Evolutionary conservation across 2,113 vertebrate genomes (phyloP).

Genomic region (Herpailurus yagouaroundi): DNA sequence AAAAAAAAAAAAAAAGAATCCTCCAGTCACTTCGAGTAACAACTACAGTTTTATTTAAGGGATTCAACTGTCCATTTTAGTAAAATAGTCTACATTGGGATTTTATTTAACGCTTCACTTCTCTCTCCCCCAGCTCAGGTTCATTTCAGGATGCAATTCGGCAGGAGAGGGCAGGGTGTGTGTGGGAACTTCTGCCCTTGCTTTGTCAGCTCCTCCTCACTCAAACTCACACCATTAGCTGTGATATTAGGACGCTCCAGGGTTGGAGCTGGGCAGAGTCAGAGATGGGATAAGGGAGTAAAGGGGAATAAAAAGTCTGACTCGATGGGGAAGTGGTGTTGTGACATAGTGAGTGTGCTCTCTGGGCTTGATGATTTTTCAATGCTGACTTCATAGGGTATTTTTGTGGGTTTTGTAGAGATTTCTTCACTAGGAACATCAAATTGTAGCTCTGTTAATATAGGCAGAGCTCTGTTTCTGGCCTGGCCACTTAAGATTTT

Average conservation of each 20-base stretch:
- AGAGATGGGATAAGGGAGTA: neutral
- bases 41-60: neutral
- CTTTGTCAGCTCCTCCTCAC: neutral
- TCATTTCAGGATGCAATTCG: neutral
- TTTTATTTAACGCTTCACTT: neutral
- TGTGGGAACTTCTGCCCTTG: neutral
- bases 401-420: neutral
- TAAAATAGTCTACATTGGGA: neutral
- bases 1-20: neutral
- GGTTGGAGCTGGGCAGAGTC: neutral
- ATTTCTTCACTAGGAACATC: neutral
- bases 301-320: neutral
- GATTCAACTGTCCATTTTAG: neutral
- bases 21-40: neutral
- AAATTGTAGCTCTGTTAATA: neutral
- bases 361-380: neutral
- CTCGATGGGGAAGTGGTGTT: accelerated
- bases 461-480: neutral
- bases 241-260: neutral
- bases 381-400: neutral
- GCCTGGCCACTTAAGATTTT: neutral
- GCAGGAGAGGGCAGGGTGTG: accelerated
- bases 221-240: neutral
- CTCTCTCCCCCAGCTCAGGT: neutral
- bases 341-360: neutral